Conservation (phyloP, 2,888 invertebrate species). For the Drosophila nr. fundita region DNA sequence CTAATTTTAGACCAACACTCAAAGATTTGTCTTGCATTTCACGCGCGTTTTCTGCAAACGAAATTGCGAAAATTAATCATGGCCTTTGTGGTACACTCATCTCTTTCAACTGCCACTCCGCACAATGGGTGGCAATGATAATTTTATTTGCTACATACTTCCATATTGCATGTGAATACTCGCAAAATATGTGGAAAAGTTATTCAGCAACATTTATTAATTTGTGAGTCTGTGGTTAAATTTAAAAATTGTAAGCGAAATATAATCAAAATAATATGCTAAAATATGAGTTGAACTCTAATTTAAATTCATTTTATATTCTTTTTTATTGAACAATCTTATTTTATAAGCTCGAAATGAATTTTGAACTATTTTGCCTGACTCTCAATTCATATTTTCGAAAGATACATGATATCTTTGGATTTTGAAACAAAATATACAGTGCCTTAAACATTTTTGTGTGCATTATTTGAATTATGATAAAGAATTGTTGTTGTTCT, state of each 20-base stretch:
- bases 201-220: neutral
- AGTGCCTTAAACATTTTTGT: neutral
- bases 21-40: conserved; percentile 60
- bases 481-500: neutral
- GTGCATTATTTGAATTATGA: neutral
- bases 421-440: neutral
- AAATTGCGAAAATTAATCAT: conserved; percentile 75
- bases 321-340: neutral
- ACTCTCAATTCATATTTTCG: neutral
- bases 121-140: conserved; percentile 1
- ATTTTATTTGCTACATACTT: neutral
- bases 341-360: neutral
- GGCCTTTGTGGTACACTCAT: conserved; percentile 52
- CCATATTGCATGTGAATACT: neutral
- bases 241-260: neutral
- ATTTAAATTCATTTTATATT: neutral
- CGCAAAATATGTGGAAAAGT: neutral
- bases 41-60: conserved; percentile 52
- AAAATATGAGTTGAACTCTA: neutral
- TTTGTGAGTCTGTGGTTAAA: neutral
- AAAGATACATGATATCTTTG: neutral
- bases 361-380: neutral
- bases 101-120: neutral
- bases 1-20: conserved; percentile 60
- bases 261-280: neutral